Evolutionary conservation across 2,888 invertebrate genomes (phyloP).

Genomic region (Tyria jacobaeae): DNA sequence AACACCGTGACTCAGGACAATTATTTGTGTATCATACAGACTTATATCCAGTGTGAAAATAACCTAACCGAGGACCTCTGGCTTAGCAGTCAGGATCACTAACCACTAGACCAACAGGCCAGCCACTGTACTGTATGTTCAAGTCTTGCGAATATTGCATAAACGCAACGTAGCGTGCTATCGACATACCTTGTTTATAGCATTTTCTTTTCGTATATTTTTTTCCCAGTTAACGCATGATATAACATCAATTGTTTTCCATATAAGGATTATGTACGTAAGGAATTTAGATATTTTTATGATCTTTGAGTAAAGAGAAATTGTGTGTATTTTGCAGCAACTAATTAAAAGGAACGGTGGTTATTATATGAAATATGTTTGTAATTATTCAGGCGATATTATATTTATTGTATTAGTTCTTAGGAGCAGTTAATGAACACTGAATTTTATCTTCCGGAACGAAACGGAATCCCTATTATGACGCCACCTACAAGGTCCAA

Average conservation of each 20-base stretch:
- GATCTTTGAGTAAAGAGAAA: slow-evolving; percentile 34
- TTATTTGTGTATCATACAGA: too few species aligned
- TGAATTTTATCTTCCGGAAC: too few species aligned
- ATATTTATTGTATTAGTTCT: too few species aligned
- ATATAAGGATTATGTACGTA: slow-evolving; percentile 20
- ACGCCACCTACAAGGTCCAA: too few species aligned
- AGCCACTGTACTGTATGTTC: background rate
- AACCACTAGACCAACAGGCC: too few species aligned
- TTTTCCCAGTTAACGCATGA: slow-evolving; percentile 39
- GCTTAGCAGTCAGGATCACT: too few species aligned
- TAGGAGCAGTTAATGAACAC: too few species aligned
- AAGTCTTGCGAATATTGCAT: background rate
- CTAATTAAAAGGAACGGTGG: background rate
- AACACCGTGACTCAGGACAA: too few species aligned
- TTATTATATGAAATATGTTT: background rate
- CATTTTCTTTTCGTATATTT: slow-evolving; percentile 9
- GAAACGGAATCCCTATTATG: too few species aligned
- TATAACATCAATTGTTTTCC: slow-evolving; percentile 38
- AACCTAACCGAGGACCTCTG: too few species aligned
- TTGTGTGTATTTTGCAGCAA: background rate
- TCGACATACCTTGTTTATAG: slow-evolving; percentile 13
- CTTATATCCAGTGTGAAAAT: too few species aligned
- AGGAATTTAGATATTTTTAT: slow-evolving; percentile 32
- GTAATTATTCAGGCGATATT: too few species aligned
- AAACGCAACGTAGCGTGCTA: slow-evolving; percentile 1